A percentile compares a stretch with the other conserved stretches of the same genome.
Evolutionary conservation across 2,797 vertebrate species (phyloP).

Genomic region (Sparidentex hasta): DNA sequence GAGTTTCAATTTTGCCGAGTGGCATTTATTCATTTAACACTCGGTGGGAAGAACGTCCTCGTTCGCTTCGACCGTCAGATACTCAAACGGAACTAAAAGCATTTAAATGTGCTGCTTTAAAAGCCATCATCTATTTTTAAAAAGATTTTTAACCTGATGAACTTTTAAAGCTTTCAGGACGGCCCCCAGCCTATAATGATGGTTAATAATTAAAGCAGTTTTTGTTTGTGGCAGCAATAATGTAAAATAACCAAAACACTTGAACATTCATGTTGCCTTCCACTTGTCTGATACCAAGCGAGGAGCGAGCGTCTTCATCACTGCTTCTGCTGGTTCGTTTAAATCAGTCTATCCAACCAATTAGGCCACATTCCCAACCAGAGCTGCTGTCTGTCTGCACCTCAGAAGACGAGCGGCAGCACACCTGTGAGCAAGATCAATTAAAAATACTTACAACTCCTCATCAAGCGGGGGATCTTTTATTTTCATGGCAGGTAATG

Average conservation of each 20-base stretch:
- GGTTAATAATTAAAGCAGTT: not conserved
- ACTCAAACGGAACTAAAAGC: not conserved
- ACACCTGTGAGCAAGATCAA: conserved; percentile 16
- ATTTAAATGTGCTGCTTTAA: not conserved
- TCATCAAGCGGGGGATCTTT: conserved; percentile 51
- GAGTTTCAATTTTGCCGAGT: conserved; percentile 24
- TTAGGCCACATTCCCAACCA: conserved; percentile 12
- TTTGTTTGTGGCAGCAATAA: not conserved
- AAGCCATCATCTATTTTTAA: not conserved
- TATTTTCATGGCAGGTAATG: conserved; percentile 70
- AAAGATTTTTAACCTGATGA: not conserved
- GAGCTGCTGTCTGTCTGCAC: not conserved
- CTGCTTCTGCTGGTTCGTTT: not conserved
- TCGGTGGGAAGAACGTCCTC: conserved; percentile 13
- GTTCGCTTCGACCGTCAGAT: not conserved
- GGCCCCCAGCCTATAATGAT: conserved; percentile 1
- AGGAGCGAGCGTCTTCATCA: not conserved
- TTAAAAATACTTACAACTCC: conserved; percentile 27
- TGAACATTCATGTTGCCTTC: not conserved
- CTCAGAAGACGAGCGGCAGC: conserved; percentile 4
- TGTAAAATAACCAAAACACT: not conserved
- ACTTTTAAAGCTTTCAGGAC: not conserved
- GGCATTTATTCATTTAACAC: conserved; percentile 20
- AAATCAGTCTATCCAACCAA: conserved; percentile 29
- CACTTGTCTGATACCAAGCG: not conserved